Percentiles rank a stretch among this genome's conserved stretches.
Evolutionary conservation across 2,888 invertebrate genomes (phyloP).

Genomic region (Oscheius sp.): DNA sequence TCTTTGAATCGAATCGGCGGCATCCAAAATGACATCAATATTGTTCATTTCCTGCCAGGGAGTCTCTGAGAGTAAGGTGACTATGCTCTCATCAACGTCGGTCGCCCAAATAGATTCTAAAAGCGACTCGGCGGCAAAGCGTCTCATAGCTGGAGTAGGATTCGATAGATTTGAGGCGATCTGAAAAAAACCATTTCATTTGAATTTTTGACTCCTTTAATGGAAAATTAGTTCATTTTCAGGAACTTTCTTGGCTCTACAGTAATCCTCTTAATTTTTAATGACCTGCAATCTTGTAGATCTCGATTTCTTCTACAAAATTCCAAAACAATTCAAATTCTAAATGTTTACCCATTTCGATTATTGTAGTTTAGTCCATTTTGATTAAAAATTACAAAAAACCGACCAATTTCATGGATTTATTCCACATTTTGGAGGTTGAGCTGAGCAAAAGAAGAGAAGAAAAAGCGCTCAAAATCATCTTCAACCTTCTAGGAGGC

Average conservation of each 20-base stretch:
- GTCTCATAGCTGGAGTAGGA: slow-evolving; percentile 50
- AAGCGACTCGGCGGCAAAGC: slow-evolving; percentile 60
- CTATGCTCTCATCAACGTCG: slow-evolving; percentile 16
- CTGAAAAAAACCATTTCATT: slow-evolving; percentile 46
- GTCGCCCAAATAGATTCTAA: slow-evolving; percentile 59
- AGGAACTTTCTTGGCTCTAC: too few species aligned
- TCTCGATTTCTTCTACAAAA: too few species aligned
- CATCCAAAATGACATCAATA: neutral
- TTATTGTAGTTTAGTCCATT: too few species aligned
- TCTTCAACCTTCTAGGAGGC: slow-evolving; percentile 7
- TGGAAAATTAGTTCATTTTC: too few species aligned
- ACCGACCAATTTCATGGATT: neutral
- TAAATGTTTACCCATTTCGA: too few species aligned
- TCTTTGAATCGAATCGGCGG: slow-evolving; percentile 14
- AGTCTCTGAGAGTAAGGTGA: slow-evolving; percentile 31
- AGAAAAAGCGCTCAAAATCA: slow-evolving; percentile 20
- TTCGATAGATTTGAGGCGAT: slow-evolving; percentile 50
- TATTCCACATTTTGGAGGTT: slow-evolving; percentile 3
- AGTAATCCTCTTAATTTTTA: too few species aligned
- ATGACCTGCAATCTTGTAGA: neutral
- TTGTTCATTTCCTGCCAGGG: slow-evolving; percentile 37
- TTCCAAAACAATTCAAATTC: too few species aligned
- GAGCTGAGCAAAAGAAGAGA: slow-evolving; percentile 10
- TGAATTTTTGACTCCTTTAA: too few species aligned
- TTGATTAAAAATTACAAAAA: neutral